phyloP scores from a whole-genome alignment of 2,888 invertebrate species.

The Diplazon laetatorius region DNA sequence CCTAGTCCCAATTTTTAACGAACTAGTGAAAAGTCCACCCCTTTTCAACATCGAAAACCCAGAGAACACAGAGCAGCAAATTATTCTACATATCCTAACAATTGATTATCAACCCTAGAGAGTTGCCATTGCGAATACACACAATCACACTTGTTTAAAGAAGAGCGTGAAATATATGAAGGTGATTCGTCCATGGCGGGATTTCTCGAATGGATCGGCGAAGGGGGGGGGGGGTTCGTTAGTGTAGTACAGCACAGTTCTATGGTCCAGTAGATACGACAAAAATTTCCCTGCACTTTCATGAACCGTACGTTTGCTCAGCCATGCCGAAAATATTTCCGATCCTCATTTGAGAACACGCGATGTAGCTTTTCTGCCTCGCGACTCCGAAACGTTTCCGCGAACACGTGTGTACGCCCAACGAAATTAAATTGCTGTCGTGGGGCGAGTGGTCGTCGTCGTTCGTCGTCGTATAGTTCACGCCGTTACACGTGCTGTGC shows the following conservation, averaged over 20 bases:
- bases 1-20: too few relatives aligned
- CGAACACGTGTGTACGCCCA: slow-evolving; percentile 56
- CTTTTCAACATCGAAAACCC: too few relatives aligned
- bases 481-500: slow-evolving; percentile 2
- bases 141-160: slow-evolving; percentile 4
- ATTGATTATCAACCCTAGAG: not conserved
- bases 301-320: slow-evolving; percentile 36
- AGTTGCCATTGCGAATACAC: not conserved
- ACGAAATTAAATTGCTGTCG: slow-evolving; percentile 56
- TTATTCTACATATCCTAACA: not conserved
- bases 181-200: slow-evolving; percentile 17
- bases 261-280: slow-evolving; percentile 28
- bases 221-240: not conserved
- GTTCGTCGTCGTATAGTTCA: slow-evolving; percentile 20
- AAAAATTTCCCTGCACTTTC: slow-evolving; percentile 38
- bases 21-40: too few relatives aligned
- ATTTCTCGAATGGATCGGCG: slow-evolving; percentile 2
- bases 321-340: slow-evolving; percentile 57
- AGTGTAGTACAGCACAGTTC: not conserved
- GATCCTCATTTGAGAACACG: slow-evolving; percentile 65
- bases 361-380: slow-evolving; percentile 49
- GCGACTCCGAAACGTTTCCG: slow-evolving; percentile 38
- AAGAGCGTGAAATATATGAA: slow-evolving; percentile 3
- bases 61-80: not conserved
- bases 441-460: slow-evolving; percentile 19